These are phyloP conservation scores for Wiebesia pumilae DNA, from an alignment of 1,140 invertebrate genomes.

Conservation along the genomic window DNA sequence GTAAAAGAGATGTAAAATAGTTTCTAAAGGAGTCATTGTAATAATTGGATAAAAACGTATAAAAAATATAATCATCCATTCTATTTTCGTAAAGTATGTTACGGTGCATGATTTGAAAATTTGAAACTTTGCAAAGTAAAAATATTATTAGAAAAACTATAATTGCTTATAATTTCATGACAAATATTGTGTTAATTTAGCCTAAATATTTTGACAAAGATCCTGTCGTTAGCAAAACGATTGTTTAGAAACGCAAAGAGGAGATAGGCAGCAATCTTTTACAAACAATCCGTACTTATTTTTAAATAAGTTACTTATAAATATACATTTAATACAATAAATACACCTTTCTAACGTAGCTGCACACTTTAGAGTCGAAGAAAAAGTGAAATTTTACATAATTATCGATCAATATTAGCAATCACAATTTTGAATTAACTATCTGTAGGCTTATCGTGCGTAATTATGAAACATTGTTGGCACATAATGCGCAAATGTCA, in stretches of 20 bases:
- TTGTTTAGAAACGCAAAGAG: background rate
- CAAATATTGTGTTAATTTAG: background rate
- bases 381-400: conserved; percentile 14
- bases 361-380: background rate
- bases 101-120: too few relatives aligned
- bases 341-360: background rate
- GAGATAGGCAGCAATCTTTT: background rate
- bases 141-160: background rate
- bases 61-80: too few relatives aligned
- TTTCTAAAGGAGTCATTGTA: too few relatives aligned
- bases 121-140: background rate
- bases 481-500: background rate
- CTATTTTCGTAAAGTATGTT: too few relatives aligned
- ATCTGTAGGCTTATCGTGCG: conserved; percentile 14
- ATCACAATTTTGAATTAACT: conserved; percentile 37
- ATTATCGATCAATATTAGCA: conserved; percentile 40
- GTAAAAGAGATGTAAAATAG: too few relatives aligned
- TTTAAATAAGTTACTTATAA: background rate
- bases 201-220: background rate
- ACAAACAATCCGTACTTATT: background rate
- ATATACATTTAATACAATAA: background rate
- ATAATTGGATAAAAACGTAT: too few relatives aligned
- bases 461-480: conserved; percentile 20
- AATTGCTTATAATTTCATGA: too few relatives aligned
- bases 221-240: background rate